Conservation (phyloP, 2,888 invertebrate species). For the Lypha dubia region DNA sequence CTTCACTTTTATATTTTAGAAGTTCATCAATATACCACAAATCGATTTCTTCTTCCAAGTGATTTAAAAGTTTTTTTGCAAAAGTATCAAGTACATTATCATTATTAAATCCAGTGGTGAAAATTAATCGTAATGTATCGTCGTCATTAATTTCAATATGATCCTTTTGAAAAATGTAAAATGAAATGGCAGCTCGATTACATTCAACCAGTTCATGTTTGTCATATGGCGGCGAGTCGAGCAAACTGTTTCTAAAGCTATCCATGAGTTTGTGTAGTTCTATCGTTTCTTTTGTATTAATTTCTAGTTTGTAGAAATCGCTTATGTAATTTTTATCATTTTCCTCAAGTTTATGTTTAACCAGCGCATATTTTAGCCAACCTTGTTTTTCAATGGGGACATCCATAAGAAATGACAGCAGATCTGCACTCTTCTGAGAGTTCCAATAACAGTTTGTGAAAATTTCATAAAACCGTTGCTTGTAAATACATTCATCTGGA, state of each 20-base stretch:
- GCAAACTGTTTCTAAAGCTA: slow-evolving; percentile 17
- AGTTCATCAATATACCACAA: slow-evolving; percentile 51
- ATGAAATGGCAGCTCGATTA: slow-evolving; percentile 41
- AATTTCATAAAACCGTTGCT: slow-evolving; percentile 73
- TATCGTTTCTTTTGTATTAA: background rate
- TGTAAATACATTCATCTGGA: slow-evolving; percentile 17
- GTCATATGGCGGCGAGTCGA: slow-evolving; percentile 1
- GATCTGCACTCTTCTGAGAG: background rate
- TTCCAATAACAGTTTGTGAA: slow-evolving; percentile 47
- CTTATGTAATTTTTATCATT: background rate
- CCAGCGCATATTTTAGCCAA: slow-evolving; percentile 74
- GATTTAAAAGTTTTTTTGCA: slow-evolving; percentile 16
- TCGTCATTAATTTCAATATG: background rate
- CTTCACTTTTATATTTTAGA: slow-evolving; percentile 8
- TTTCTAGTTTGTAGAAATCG: slow-evolving; percentile 22
- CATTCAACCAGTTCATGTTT: slow-evolving; percentile 42
- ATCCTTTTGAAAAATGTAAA: slow-evolving; percentile 32
- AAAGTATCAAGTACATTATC: background rate
- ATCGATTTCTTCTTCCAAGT: background rate
- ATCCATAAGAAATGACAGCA: slow-evolving; percentile 53
- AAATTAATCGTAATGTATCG: slow-evolving; percentile 35
- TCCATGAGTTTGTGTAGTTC: slow-evolving; percentile 23
- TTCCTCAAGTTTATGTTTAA: slow-evolving; percentile 7
- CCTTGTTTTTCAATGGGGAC: slow-evolving; percentile 72
- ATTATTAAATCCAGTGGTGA: slow-evolving; percentile 22